Evolutionary conservation across 2,888 invertebrate genomes (phyloP), one percentile per base, ranked within the genome.

Genomic region (Aradus depressus): DNA sequence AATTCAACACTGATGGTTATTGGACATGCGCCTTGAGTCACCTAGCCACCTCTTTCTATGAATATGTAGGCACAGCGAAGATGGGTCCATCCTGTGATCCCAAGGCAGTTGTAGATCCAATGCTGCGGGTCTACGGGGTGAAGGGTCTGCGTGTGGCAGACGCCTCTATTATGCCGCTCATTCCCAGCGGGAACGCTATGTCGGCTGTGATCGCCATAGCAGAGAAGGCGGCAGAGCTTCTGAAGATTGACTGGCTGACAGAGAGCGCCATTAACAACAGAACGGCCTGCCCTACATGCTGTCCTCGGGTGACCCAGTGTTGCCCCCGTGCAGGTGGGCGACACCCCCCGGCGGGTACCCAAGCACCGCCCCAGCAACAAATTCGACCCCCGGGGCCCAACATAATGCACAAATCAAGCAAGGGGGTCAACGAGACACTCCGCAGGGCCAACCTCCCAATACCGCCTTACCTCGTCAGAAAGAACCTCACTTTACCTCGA

Each of bases 71-170:
- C 12, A 59, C 60, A 14, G 53, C 48, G 25, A 54, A 50, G 14
- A 59, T 60, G 58, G 60, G 60, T 18, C 37, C 54, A 5, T 26
- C 45, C n/a, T 44, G 47, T 8, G 61, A 61, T 42, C 35, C 44
- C 16, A 49, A 52, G 3, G 59, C 60, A 12, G 59, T 59, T 32
- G 56, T 59, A 18, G 50, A 57, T 28, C 44, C 49, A 6, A 34
- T 50, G 21, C 35, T 59, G 8, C 50, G 49, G 34, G 60, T 60
- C 10, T 50, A 52, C 23, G 53, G 53, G 8, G 43, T 52, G 3
- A 43, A 44, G 28, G 54, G 50, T 25, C 37, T 56, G 18, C 31
- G 57, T 14, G 51, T 54, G 10, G 51, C 53, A 4, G 55, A 54
- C 39, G 57, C 54, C 12, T 51, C 52, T 8, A 47, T 54, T 2